These are phyloP conservation scores for Mesembrinibis cayennensis DNA, from an alignment of 2,113 vertebrate species.

Conservation along the genomic window DNA sequence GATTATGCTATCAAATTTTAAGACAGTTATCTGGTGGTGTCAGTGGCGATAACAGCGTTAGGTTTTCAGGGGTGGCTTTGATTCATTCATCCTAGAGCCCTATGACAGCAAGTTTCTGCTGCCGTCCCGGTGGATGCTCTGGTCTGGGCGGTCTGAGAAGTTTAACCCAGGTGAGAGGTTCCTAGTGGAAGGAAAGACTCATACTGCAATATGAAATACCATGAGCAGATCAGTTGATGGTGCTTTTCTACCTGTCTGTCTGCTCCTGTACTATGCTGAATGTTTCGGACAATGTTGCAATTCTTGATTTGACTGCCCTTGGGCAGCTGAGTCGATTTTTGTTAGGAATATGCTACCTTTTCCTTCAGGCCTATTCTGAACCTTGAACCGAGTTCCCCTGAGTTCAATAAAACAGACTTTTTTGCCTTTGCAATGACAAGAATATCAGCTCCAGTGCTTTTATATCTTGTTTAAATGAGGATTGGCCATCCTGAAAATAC, in stretches of 20 bases:
- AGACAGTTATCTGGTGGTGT: background rate
- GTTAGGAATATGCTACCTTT: background rate
- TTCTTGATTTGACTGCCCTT: background rate
- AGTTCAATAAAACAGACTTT: background rate
- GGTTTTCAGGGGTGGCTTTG: background rate
- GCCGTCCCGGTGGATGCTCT: accelerated
- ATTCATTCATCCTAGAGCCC: background rate
- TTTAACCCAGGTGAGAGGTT: background rate
- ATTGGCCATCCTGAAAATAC: background rate
- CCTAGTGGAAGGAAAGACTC: background rate
- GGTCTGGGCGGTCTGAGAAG: background rate
- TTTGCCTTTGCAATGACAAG: background rate
- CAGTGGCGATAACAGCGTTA: background rate
- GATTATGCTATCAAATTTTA: background rate
- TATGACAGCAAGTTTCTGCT: background rate
- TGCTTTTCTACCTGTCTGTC: background rate
- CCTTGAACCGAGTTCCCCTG: background rate
- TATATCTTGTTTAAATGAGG: background rate
- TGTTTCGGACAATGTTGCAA: background rate
- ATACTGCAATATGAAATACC: background rate
- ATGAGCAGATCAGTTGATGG: background rate
- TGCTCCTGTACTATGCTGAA: background rate
- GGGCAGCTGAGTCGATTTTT: background rate
- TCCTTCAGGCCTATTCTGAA: background rate
- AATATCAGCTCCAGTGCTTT: background rate